Evolutionary conservation across 2,113 vertebrate genomes (phyloP), one percentile per base, ranked within the genome.

Genomic region (Acrocephalus kingi): DNA sequence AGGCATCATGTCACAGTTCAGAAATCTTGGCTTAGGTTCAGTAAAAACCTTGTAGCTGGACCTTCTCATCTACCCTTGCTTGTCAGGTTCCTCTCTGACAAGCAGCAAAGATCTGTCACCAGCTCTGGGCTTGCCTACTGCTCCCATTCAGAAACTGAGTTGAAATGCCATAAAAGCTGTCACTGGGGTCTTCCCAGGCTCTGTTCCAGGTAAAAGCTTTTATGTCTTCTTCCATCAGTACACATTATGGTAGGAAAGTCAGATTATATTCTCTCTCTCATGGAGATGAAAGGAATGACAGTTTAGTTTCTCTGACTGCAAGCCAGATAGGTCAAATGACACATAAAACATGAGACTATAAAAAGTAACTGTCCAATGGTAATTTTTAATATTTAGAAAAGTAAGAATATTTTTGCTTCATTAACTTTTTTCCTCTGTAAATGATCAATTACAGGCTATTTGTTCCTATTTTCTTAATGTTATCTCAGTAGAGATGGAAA

Each of bases 171-270:
- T 89, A 59, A 90, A 95, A 94, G 25, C 49, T 89, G 76, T 74
- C 87, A 78, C 59, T 56, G 51, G 75, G 78, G 55, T 76, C 90
- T 91, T 93, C 79, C 39, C 23, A 78, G 90, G 92, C 68, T 90
- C 64, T 71, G 56, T 81, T 94, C 92, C 88, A 93, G 52, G 23
- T 49, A 72, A 94, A 96, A 94, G 61, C 35, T 86, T 95, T 93
- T 72, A 86, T 77, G 52, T 43, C 69, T 91, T 92, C n/a, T 88
- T 94, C 68, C 62, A 74, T 94, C 90, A 83, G 63, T 48, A 39
- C 22, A 71, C 35, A 71, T 84, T 86, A 86, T 22, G 43, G 11
- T 48, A 93, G 80, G 48, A 83, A 94, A 95, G 90, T 86, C 82
- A 81, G 61, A 48, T 77, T 94, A 59, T 74, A 83, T 88, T 88